Base-by-base conservation (phyloP, 2,888 invertebrate genomes). In the Agriopis aurantiaria region DNA sequence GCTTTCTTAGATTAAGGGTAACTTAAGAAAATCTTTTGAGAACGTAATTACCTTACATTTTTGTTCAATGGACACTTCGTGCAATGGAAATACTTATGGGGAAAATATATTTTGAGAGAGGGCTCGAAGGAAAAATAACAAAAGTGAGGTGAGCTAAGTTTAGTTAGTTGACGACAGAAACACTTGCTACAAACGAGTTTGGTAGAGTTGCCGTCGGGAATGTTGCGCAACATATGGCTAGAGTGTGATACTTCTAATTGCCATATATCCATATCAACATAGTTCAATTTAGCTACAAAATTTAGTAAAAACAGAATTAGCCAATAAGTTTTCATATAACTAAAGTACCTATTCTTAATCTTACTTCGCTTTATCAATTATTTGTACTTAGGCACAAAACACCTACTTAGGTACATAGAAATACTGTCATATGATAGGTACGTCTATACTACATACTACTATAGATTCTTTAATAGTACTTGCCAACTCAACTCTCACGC, bases 141-240 rank as follows among this genome's bases (percentile, higher is more conserved):
- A 63, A 63, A 72, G 55, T 68, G 70, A 57, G 66, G 75, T 70
- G 68, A 68, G 43, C 14, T 57, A 68, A 65, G 60, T 52, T 55
- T 61, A 57, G 58, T 14, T 43, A 52, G 65, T 69, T 71, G 55
- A 71, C 64, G 58, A 61, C 68, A 69, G 67, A 68, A 74, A 69
- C 69, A 73, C 64, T 76, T 72, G 72, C 74, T 59, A 55, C 58
- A 65, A 75, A 76, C 68, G 76, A 78, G 66, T 77, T 78, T 48
- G 56, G 43, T 63, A 70, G 72, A 78, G 75, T 76, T 71, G 74
- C 83, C 82, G 82, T 69, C 83, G 83, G 81, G 76, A 74, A 72
- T 70, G 69, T 78, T 75, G 69, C 73, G 69, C 72, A 72, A 78
- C 72, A 74, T 73, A 75, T 78, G 71, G 72, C 71, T 63, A 60